Evolutionary conservation across 2,113 vertebrate genomes (phyloP), one percentile per base, ranked within the genome.

Genomic region (Proterorhinus semilunaris): DNA sequence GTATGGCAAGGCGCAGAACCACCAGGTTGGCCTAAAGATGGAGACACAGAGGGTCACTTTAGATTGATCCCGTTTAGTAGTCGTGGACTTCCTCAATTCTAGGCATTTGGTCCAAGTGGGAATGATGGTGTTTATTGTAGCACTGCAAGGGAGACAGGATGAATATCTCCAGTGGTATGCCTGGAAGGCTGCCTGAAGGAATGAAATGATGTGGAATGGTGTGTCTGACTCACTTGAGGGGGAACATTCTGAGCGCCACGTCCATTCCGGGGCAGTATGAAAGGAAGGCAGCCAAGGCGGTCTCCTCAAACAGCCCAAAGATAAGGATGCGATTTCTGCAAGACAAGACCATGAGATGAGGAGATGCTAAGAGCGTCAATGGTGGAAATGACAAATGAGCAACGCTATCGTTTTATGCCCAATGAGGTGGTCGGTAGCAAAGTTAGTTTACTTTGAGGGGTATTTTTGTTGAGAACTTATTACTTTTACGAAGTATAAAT

Each of bases 191-290:
- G 42, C 10, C 16, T 48, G 10, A 13, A 46, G 44, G n/a, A 16
- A 3, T 36, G 27, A 36, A 36, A 36, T 36, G 27, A 3, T 36
- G 27, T 4, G 13, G 11, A 15, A 7, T 7, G 64, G 58, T 51
- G 54, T 36, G 55, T 47, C 57, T 27, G 5, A 90, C 93, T 90
- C 82, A 94, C 93, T 94, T 94, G 42, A 94, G 89, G 43, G 93
- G 93, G 57, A 91, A 94, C 93, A 94, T 94, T 90, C 93, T 92
- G 43, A 94, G 91, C 17, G 93, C 93, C 0, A 93, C 66, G n/a
- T 93, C 93, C 93, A 94, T 94, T 70, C 93, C 93, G 0, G 93
- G 93, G 65, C 93, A 94, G 65, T 94, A 94, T 3, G 93, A 94
- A 49, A 94, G 81, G 88, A 94, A 94, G 4, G 90, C 91, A 66